A percentile compares a stretch with the other conserved stretches of the same genome.
phyloP scores from a whole-genome alignment of 2,888 invertebrate genomes.

The Notodonta ziczac region DNA sequence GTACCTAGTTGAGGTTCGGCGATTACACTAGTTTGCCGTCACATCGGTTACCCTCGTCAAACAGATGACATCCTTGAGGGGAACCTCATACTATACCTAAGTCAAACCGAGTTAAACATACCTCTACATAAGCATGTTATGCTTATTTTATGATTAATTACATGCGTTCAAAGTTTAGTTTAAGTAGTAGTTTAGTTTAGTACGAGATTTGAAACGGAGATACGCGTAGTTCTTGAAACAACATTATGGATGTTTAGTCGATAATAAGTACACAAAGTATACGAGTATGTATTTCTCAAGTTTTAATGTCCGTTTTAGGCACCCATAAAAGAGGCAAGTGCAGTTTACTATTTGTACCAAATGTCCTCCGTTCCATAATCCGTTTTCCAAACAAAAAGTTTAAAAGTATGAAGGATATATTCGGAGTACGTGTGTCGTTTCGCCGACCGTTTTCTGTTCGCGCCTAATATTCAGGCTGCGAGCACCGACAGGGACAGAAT shows the following conservation, averaged over 20 bases:
- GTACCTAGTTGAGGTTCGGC: no score
- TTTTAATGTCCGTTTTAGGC: no score
- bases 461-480: slow-evolving; percentile 18
- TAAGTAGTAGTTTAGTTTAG: neutral
- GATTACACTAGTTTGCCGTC: slow-evolving; percentile 10
- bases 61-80: slow-evolving; percentile 25
- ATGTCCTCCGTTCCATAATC: neutral
- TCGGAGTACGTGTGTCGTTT: slow-evolving; percentile 7
- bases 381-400: slow-evolving; percentile 3
- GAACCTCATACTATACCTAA: neutral
- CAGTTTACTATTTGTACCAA: neutral
- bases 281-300: no score
- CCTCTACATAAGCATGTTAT: neutral
- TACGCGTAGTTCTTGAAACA: no score
- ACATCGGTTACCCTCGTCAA: slow-evolving; percentile 29
- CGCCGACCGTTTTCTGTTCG: slow-evolving; percentile 14
- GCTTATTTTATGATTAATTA: neutral
- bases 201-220: no score
- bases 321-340: neutral
- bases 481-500: slow-evolving; percentile 22
- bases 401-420: slow-evolving; percentile 9
- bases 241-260: no score
- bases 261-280: no score
- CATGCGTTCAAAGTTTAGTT: neutral
- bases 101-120: neutral